A percentile compares a stretch with the other conserved stretches of the same genome.
Evolutionary conservation across 1,140 invertebrate genomes (phyloP).

Genomic region (Diorhabda carinulata): DNA sequence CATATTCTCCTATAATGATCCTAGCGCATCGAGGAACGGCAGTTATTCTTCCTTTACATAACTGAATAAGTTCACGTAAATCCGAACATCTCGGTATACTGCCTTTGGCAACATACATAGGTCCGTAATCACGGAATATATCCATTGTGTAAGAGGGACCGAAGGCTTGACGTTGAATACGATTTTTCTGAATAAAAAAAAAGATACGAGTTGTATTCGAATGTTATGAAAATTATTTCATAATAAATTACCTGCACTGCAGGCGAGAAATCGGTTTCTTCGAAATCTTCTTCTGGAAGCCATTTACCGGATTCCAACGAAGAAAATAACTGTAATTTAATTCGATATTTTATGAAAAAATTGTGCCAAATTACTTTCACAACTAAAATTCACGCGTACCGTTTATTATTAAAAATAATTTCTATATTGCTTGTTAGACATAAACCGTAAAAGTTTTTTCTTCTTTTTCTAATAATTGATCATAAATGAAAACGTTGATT

Average conservation of each 20-base stretch:
- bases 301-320: conserved; percentile 51
- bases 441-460: too few relatives aligned
- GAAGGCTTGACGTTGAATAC: conserved; percentile 52
- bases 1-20: conserved; percentile 50
- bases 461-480: too few relatives aligned
- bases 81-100: conserved; percentile 46
- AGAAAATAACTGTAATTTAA: conserved; percentile 43
- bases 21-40: conserved; percentile 45
- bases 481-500: too few relatives aligned
- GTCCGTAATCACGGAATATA: conserved; percentile 49
- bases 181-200: conserved; percentile 47
- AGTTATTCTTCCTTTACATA: conserved; percentile 49
- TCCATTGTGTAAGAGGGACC: conserved; percentile 49
- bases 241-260: conserved; percentile 48
- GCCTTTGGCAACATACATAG: conserved; percentile 48
- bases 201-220: not conserved
- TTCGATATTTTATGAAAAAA: too few relatives aligned
- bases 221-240: not conserved
- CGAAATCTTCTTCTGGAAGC: conserved; percentile 53
- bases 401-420: too few relatives aligned
- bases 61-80: conserved; percentile 49
- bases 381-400: too few relatives aligned
- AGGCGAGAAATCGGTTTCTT: conserved; percentile 50
- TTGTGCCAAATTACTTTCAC: too few relatives aligned
- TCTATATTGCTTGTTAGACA: too few relatives aligned